A percentile compares a stretch with the other conserved stretches of the same genome.
phyloP scores from a whole-genome alignment of 2,888 invertebrate genomes.

The Pristionchus entomophagus region DNA sequence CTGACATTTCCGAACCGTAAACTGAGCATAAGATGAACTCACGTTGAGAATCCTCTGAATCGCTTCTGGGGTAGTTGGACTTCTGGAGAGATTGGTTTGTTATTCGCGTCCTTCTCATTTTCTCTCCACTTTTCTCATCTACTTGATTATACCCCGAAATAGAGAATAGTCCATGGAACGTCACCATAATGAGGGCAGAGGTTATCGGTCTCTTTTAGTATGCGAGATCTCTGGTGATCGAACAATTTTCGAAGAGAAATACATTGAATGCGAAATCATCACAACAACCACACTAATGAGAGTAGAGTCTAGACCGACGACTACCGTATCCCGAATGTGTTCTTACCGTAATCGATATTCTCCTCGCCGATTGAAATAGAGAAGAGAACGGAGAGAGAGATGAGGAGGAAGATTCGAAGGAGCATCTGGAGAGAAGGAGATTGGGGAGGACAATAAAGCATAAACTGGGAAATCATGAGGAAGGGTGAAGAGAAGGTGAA shows the following conservation, averaged over 20 bases:
- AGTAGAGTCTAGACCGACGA: background rate
- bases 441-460: too few relatives aligned
- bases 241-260: too few relatives aligned
- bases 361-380: background rate
- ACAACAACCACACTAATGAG: too few relatives aligned
- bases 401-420: background rate
- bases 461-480: too few relatives aligned
- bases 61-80: conserved; percentile 31
- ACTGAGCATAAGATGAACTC: too few relatives aligned
- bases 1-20: too few relatives aligned
- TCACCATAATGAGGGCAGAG: too few relatives aligned
- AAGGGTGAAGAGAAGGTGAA: too few relatives aligned
- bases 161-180: background rate
- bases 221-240: too few relatives aligned
- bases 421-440: background rate
- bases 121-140: conserved; percentile 14
- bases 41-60: conserved; percentile 24
- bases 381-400: conserved; percentile 3
- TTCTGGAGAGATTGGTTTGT: background rate
- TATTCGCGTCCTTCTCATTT: background rate
- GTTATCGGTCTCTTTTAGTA: too few relatives aligned
- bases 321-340: background rate
- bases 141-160: background rate
- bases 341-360: background rate
- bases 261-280: too few relatives aligned